These are phyloP conservation scores for Cyclopterus lumpus DNA, from an alignment of 2,797 vertebrate species.

Conservation along the genomic window DNA sequence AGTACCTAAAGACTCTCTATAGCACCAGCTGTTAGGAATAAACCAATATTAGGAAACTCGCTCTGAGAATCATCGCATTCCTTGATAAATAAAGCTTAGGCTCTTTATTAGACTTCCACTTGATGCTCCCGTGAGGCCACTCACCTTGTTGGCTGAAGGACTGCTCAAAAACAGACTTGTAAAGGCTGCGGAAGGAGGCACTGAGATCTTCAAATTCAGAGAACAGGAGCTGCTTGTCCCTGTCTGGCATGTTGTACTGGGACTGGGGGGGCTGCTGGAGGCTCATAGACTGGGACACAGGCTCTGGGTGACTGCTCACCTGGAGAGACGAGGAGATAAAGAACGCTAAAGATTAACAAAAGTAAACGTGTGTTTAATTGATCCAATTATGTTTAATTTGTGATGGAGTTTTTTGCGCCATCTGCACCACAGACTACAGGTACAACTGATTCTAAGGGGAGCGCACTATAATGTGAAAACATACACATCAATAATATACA, in stretches of 20 bases:
- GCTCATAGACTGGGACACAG: constrained; percentile 89
- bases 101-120: constrained; percentile 57
- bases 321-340: constrained; percentile 56
- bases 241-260: constrained; percentile 91
- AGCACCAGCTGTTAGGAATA: constrained; percentile 60
- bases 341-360: constrained; percentile 13
- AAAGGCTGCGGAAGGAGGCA: constrained; percentile 96
- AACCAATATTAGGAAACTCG: constrained; percentile 62
- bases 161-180: constrained; percentile 95
- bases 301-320: constrained; percentile 91
- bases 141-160: constrained; percentile 94
- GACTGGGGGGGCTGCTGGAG: constrained; percentile 87
- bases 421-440: constrained; percentile 28
- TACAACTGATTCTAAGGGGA: constrained; percentile 20
- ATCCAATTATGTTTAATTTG: constrained; percentile 6
- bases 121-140: constrained; percentile 60
- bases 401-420: constrained; percentile 18
- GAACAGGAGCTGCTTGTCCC: constrained; percentile 92
- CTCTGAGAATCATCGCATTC: constrained; percentile 55
- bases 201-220: constrained; percentile 96
- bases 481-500: constrained; percentile 36
- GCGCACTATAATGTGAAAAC: constrained; percentile 18
- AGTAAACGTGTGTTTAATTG: neutral
- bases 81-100: constrained; percentile 56
- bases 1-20: constrained; percentile 60